Evolutionary conservation across 2,797 vertebrate species (phyloP).

Genomic region (Sebastes minor): DNA sequence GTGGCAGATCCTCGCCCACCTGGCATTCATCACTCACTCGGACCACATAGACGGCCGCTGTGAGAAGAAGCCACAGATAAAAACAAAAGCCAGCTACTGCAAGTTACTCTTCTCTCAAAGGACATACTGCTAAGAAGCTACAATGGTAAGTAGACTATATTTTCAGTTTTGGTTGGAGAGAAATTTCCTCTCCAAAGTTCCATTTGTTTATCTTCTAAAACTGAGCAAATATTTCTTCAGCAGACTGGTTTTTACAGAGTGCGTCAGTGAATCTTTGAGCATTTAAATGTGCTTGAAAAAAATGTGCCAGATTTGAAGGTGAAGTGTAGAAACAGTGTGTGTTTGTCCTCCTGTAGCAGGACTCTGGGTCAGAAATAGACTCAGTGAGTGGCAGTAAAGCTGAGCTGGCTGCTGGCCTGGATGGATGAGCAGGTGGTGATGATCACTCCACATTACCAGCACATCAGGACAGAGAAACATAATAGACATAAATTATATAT

Average conservation of each 20-base stretch:
- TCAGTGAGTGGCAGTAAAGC: conserved; percentile 39
- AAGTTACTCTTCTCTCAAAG: background rate
- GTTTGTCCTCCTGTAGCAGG: conserved; percentile 6
- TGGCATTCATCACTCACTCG: conserved; percentile 63
- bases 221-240: background rate
- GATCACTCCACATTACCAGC: conserved; percentile 6
- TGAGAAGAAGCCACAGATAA: conserved; percentile 60
- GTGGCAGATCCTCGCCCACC: conserved; percentile 27
- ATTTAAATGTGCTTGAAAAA: background rate
- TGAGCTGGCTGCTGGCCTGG: conserved; percentile 40
- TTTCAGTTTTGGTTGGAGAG: background rate
- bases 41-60: conserved; percentile 70
- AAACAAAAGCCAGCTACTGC: background rate
- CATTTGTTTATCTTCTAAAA: background rate
- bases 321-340: background rate
- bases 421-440: conserved; percentile 38
- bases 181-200: background rate
- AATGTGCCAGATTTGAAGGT: background rate
- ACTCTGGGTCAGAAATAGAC: conserved; percentile 58
- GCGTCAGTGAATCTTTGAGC: background rate
- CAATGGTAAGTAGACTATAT: conserved; percentile 72
- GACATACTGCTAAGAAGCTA: conserved; percentile 17
- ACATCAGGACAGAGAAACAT: background rate
- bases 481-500: background rate
- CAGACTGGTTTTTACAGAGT: background rate